Evolutionary conservation across 1,140 invertebrate genomes (phyloP).

Genomic region (Pygmarrhopalites habei): DNA sequence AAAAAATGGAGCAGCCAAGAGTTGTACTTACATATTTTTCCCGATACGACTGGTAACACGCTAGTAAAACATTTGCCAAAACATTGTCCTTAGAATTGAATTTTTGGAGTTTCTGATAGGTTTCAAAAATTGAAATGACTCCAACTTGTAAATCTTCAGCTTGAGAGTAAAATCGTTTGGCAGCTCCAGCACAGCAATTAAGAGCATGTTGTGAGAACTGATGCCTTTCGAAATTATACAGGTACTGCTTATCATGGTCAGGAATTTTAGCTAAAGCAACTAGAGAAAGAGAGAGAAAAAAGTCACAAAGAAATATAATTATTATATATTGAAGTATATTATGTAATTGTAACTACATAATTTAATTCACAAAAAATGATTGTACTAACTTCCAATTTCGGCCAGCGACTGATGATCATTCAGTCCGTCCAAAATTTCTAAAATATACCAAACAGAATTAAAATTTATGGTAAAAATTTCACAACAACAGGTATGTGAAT

Average conservation of each 20-base stretch:
- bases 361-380: no score
- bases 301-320: no score
- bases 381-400: slow-evolving; percentile 65
- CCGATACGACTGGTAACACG: slow-evolving; percentile 16
- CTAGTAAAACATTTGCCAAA: slow-evolving; percentile 14
- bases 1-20: no score
- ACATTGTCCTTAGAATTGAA: slow-evolving; percentile 17
- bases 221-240: slow-evolving; percentile 69
- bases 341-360: no score
- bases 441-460: no score
- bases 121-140: slow-evolving; percentile 23
- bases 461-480: no score
- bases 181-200: slow-evolving; percentile 56
- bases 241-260: slow-evolving; percentile 73
- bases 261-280: slow-evolving; percentile 70
- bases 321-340: no score
- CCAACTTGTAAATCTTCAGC: not conserved
- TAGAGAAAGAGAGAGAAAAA: no score
- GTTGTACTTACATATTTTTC: slow-evolving; percentile 13
- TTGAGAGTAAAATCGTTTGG: not conserved
- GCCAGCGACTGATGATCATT: slow-evolving; percentile 74
- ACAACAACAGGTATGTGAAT: no score
- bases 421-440: slow-evolving; percentile 69
- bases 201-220: slow-evolving; percentile 67
- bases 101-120: slow-evolving; percentile 29